Conservation (phyloP, 2,797 vertebrate species). For the Aselliscus stoliczkanus region DNA sequence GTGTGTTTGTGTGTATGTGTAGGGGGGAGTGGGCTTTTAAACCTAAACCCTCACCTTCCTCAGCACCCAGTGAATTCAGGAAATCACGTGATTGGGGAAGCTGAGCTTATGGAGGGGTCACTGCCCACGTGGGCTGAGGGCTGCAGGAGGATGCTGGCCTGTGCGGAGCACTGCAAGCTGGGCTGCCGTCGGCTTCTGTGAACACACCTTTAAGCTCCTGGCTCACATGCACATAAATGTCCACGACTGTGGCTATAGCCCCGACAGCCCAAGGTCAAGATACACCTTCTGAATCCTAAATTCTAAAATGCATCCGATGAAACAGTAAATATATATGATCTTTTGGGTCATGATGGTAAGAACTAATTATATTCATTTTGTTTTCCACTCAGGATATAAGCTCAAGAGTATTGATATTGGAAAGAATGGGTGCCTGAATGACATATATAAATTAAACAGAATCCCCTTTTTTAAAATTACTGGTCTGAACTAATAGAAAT, state of each 20-base stretch:
- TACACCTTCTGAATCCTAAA: neutral
- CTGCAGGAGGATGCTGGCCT: neutral
- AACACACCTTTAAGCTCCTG: neutral
- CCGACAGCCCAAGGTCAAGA: neutral
- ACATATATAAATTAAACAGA: neutral
- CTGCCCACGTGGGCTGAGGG: neutral
- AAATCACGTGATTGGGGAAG: neutral
- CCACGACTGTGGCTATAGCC: neutral
- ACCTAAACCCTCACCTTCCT: neutral
- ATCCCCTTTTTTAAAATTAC: neutral
- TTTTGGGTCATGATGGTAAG: neutral
- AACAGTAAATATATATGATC: neutral
- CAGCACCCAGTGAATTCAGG: neutral
- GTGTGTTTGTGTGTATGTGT: too few species aligned
- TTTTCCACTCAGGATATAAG: neutral
- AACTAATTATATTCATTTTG: neutral
- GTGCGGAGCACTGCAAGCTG: neutral
- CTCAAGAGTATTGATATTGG: neutral
- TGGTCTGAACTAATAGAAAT: neutral
- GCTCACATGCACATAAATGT: neutral
- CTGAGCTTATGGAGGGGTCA: neutral
- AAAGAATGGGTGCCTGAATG: neutral
- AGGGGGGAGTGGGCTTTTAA: neutral
- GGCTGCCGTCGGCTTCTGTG: neutral
- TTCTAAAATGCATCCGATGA: neutral